Evolutionary conservation across 2,113 vertebrate species (phyloP), one percentile per base, ranked within the genome.

Genomic region (Bolborhynchus lineola): DNA sequence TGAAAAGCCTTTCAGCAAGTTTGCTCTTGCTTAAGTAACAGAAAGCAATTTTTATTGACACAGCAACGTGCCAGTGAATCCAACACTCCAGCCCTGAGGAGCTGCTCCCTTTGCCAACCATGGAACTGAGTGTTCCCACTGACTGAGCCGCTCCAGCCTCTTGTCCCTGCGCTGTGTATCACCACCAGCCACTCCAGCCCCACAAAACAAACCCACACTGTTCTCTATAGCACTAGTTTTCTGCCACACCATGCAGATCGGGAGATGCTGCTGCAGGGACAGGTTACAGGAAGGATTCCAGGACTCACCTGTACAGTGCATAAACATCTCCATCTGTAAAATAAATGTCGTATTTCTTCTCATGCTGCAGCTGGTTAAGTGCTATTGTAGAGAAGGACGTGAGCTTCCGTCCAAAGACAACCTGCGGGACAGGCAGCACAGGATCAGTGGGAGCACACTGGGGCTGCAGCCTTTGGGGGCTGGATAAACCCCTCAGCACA

Each of bases 271-370:
- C 62, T 64, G 6, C 3, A 19, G 77, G 82, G 49, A 14, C 15
- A 6, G 1, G 3, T 7, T 11, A 13, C 24, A 13, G 82, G 10
- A 17, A 35, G 62, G 57, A 25, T 29, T 7, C 46, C 42, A 5
- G 10, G 1, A 11, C 86, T 95, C 96, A 99, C 99, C 98, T 99
- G 98, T 99, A 99, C 80, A 99, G 96, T 4, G 98, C 98, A 33
- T 98, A 98, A 88, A 99, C 98, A 47, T 97, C 98, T 13, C 97
- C 98, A 16, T 99, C 98, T 7, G 74, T 97, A 75, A 99, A 99
- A 93, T 99, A 99, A 92, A 99, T 99, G 95, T 99, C 99, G 0
- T 99, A 98, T 59, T 98, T 99, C 97, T 98, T 99, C 96, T 99
- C 99, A 21, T 98, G 98, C 89, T 98, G 98, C 90, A 99, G 98